phyloP scores from a whole-genome alignment of 35 echinoderm and acorn worm species.

The Apostichopus japonicus region DNA sequence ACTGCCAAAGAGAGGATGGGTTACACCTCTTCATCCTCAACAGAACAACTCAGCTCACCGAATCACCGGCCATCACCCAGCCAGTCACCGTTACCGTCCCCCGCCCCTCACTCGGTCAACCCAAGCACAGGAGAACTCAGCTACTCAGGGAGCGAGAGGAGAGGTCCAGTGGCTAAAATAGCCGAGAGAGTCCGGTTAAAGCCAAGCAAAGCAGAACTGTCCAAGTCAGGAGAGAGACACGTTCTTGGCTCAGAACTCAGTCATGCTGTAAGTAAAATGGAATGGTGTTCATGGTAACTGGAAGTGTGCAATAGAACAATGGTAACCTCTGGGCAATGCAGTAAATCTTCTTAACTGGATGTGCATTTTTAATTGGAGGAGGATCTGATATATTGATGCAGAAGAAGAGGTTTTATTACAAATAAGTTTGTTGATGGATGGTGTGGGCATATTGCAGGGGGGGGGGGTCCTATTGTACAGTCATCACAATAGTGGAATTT shows the following conservation, averaged over 20 bases:
- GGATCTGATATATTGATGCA: no score
- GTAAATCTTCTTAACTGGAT: no score
- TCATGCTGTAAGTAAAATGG: not conserved
- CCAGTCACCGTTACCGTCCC: constrained; percentile 58
- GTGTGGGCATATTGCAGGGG: no score
- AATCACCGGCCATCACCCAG: constrained; percentile 54
- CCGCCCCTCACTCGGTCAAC: constrained; percentile 67
- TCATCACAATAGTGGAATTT: no score
- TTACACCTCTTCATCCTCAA: constrained; percentile 89
- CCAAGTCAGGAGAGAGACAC: constrained; percentile 59
- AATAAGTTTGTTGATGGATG: no score
- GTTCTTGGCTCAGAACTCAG: constrained; percentile 80
- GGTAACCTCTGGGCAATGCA: no score
- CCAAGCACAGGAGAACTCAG: constrained; percentile 93
- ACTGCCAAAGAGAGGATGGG: constrained; percentile 66
- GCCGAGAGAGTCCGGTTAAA: constrained; percentile 90
- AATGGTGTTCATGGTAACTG: no score
- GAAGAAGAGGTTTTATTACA: no score
- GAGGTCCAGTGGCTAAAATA: constrained; percentile 84
- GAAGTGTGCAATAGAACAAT: no score
- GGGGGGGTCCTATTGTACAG: no score
- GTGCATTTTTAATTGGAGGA: no score
- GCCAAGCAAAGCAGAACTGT: constrained; percentile 61
- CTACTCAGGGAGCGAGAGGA: constrained; percentile 80
- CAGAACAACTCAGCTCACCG: constrained; percentile 93